phyloP scores from a whole-genome alignment of 2,113 vertebrate species.

The Guaruba guarouba region DNA sequence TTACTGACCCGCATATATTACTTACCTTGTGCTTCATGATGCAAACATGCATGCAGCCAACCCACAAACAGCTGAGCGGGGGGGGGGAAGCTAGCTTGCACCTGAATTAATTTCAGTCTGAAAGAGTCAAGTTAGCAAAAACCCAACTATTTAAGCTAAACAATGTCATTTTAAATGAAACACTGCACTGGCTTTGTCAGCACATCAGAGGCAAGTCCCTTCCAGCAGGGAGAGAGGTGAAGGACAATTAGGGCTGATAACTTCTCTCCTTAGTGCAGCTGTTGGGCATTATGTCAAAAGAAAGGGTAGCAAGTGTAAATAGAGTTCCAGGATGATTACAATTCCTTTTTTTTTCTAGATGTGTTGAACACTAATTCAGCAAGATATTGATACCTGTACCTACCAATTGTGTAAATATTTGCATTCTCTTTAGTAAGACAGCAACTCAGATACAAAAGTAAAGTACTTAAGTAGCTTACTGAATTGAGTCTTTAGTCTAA shows the following conservation, averaged over 20 bases:
- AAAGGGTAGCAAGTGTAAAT: neutral
- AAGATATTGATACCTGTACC: neutral
- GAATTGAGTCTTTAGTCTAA: neutral
- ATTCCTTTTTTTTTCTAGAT: neutral
- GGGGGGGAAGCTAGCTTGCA: neutral
- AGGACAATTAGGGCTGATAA: neutral
- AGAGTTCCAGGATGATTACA: neutral
- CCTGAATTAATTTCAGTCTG: neutral
- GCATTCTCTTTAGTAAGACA: neutral
- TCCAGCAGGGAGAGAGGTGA: neutral
- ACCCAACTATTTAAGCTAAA: neutral
- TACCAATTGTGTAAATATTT: neutral
- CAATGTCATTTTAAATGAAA: neutral
- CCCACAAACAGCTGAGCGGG: neutral
- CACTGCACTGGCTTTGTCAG: neutral
- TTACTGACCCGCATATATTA: neutral
- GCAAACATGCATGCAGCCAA: neutral
- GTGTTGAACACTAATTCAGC: neutral
- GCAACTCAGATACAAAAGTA: neutral
- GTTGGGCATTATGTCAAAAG: neutral
- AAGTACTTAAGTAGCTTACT: neutral
- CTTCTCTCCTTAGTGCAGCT: neutral
- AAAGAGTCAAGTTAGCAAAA: conserved; percentile 3
- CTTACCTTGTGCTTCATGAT: neutral
- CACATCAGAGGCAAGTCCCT: neutral